These are phyloP conservation scores for Anhinga anhinga DNA, from an alignment of 2,113 vertebrate genomes.

Conservation along the genomic window DNA sequence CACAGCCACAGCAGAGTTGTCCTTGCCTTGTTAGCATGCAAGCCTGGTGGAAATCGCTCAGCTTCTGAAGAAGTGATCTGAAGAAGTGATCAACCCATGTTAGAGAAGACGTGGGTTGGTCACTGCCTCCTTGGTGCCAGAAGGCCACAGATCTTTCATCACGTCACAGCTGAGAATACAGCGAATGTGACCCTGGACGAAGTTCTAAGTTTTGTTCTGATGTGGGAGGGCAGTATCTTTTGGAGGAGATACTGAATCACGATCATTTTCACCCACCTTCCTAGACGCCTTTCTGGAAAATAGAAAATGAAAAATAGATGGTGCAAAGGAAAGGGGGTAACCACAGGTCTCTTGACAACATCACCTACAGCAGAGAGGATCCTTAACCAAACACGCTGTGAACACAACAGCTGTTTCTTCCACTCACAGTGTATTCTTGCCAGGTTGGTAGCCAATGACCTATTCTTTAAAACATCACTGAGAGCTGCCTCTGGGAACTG, in stretches of 20 bases:
- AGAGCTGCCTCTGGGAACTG: background rate
- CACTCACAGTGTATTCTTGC: background rate
- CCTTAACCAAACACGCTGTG: background rate
- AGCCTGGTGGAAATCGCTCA: background rate
- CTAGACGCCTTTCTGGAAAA: background rate
- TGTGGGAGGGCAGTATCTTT: background rate
- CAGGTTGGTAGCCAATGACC: background rate
- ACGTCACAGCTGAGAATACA: background rate
- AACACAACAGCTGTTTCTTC: background rate
- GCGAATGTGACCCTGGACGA: background rate
- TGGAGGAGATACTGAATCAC: background rate
- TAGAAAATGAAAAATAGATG: background rate
- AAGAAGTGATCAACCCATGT: background rate
- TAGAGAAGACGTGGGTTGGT: background rate
- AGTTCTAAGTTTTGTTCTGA: background rate
- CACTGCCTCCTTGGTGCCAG: background rate
- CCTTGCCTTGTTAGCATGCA: background rate
- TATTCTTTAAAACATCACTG: background rate
- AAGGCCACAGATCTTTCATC: background rate
- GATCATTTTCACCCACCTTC: background rate
- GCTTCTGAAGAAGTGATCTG: background rate
- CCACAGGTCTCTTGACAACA: background rate
- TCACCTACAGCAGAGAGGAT: background rate
- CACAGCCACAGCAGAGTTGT: background rate
- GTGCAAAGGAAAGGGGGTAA: background rate